Conservation (phyloP, 2,888 invertebrate species). For the Ectemnius lituratus region DNA sequence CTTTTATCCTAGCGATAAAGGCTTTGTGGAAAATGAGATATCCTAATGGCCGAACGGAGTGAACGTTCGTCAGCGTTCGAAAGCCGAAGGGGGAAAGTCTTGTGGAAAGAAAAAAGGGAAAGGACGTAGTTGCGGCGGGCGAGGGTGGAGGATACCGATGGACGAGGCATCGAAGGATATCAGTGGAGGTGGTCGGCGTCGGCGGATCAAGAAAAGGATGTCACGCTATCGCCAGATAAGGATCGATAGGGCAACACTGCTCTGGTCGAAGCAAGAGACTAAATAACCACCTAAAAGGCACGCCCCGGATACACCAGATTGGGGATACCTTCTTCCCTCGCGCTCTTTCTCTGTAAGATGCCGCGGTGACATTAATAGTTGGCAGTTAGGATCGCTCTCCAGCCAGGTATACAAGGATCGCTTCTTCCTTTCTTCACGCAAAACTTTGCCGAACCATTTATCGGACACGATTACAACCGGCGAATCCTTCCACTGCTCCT, state of each 20-base stretch:
- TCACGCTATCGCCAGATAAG: constrained; percentile 72
- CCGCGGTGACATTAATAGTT: constrained; percentile 66
- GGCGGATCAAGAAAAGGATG: constrained; percentile 75
- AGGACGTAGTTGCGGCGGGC: constrained; percentile 12
- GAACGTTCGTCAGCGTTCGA: not conserved
- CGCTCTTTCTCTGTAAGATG: constrained; percentile 20
- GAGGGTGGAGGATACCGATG: constrained; percentile 4
- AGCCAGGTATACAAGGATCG: constrained; percentile 36
- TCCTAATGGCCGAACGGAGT: constrained; percentile 52
- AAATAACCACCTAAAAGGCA: constrained; percentile 34
- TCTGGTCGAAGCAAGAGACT: constrained; percentile 15
- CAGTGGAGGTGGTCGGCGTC: constrained; percentile 49
- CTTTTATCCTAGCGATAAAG: constrained; percentile 17
- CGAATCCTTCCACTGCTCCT: not conserved
- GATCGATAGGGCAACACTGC: constrained; percentile 58
- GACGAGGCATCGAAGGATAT: constrained; percentile 29
- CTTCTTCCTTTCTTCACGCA: not conserved
- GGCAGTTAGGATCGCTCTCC: constrained; percentile 35
- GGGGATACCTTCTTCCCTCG: constrained; percentile 21
- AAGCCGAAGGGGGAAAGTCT: not conserved
- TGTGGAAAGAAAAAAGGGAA: constrained; percentile 3
- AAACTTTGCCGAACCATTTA: not conserved
- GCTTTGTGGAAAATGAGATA: constrained; percentile 60
- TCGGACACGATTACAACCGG: constrained; percentile 2
- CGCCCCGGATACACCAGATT: constrained; percentile 38